Conservation (phyloP, 2,888 invertebrate genomes). For the Sicus ferrugineus region DNA sequence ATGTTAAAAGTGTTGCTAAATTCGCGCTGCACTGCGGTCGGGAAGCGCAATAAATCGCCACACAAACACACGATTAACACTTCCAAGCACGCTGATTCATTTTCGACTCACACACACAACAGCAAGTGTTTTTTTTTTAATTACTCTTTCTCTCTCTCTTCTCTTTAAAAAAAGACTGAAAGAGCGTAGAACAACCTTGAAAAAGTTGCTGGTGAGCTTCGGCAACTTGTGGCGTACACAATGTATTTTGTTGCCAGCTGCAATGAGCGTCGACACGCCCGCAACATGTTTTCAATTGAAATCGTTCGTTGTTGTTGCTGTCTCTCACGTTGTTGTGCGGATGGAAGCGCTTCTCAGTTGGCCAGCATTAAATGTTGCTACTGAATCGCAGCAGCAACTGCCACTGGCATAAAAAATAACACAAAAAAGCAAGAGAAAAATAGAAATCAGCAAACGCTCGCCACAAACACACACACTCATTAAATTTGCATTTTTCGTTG, state of each 20-base stretch:
- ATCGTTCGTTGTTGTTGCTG: not conserved
- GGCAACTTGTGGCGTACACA: no score
- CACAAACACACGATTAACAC: no score
- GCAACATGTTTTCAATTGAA: not conserved
- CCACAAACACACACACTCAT: conserved; percentile 1
- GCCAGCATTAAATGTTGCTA: not conserved
- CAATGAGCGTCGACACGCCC: not conserved
- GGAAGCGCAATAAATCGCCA: no score
- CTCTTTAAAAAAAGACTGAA: no score
- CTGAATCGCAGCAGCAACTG: not conserved
- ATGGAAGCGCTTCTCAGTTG: not conserved
- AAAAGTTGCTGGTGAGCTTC: no score
- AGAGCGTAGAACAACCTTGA: no score
- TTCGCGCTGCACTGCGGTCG: no score
- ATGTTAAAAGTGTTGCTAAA: no score
- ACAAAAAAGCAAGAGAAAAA: conserved; percentile 4
- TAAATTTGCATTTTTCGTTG: conserved; percentile 19
- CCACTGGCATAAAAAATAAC: not conserved
- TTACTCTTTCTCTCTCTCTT: no score
- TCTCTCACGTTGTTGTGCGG: not conserved
- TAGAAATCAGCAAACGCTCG: not conserved
- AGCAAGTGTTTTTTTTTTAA: no score
- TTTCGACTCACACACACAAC: no score
- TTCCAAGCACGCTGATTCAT: no score
- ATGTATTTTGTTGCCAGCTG: not conserved